Evolutionary conservation across 1,140 invertebrate species (phyloP), one percentile per base, ranked within the genome.

Genomic region (Pissodes strobi): DNA sequence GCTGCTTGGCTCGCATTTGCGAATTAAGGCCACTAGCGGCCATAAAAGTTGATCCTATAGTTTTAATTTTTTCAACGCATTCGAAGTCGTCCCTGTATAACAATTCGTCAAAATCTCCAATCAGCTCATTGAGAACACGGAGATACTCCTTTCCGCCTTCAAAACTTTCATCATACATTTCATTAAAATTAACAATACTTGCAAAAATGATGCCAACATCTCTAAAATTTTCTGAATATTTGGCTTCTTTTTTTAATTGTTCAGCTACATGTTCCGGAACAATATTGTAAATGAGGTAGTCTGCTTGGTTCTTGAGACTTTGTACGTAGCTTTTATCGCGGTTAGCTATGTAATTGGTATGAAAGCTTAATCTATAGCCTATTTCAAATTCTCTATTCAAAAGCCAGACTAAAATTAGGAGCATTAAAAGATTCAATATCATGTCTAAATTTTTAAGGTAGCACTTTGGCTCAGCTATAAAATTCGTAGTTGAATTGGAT

Each of bases 31-130:
- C 96, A 60, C 93, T 95, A 0, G 96, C 96, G 1, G 95, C 95
- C 96, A 99, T 99, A 69, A 96, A 98, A 0, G 95, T 97, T 65
- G 92, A 92, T 2, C 95, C 96, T 61, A 98, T 98, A 0, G 96
- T 98, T 77, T 99, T 99, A 61, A 99, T 98, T 79, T 99, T 99
- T 76, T 98, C 95, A 1, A 98, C 92, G 53, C 93, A 89, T 34
- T 87, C 85, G 73, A 93, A 98, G 67, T 95, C 87, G 0, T 85
- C 81, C 19, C 88, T 84, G 48, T 91, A 88, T 0, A 98, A 78
- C 4, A 98, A 78, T 73, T 97, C 94, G 76, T 98, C 96, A 76
- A 98, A 97, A 79, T 98, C 96, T 0, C 90, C 93, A 52, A 92
- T 95, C 9, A 98, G 80, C 77, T 98, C 96, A 79, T 98, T 98